Percentiles rank a stretch among this genome's conserved stretches.
phyloP scores from a whole-genome alignment of 2,888 invertebrate species.

The Pyralis farinalis region DNA sequence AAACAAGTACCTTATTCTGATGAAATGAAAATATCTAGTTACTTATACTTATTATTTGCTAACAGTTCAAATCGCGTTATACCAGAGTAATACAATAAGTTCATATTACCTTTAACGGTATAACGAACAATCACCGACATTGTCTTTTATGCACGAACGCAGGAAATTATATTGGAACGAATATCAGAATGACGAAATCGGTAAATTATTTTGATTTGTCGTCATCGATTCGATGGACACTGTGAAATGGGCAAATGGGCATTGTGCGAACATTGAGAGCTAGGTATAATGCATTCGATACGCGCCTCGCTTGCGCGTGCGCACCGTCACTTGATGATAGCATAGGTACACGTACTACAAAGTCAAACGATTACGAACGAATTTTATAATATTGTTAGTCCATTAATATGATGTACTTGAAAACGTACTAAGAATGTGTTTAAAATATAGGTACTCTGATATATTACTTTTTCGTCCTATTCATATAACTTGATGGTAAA shows the following conservation, averaged over 20 bases:
- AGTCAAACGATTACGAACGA: neutral
- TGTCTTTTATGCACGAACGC: constrained; percentile 48
- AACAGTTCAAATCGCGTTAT: too few species aligned
- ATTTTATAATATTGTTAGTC: neutral
- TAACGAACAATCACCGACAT: constrained; percentile 27
- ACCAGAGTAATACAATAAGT: too few species aligned
- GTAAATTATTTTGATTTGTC: constrained; percentile 66
- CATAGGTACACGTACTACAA: too few species aligned
- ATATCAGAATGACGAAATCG: constrained; percentile 63
- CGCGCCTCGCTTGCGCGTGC: constrained; percentile 47
- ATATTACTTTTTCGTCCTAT: too few species aligned
- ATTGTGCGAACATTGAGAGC: constrained; percentile 58
- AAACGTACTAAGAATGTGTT: neutral
- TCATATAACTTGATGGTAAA: too few species aligned
- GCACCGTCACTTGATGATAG: constrained; percentile 29
- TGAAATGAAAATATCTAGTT: too few species aligned
- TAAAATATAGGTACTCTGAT: too few species aligned
- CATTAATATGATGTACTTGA: neutral
- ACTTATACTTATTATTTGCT: too few species aligned
- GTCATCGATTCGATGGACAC: constrained; percentile 47
- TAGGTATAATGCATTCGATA: constrained; percentile 61
- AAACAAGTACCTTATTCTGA: too few species aligned
- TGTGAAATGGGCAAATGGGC: constrained; percentile 44
- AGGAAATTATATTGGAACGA: constrained; percentile 72
- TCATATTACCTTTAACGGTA: constrained; percentile 26